Evolutionary conservation across 2,888 invertebrate species (phyloP).

Genomic region (Colostygia pectinataria): DNA sequence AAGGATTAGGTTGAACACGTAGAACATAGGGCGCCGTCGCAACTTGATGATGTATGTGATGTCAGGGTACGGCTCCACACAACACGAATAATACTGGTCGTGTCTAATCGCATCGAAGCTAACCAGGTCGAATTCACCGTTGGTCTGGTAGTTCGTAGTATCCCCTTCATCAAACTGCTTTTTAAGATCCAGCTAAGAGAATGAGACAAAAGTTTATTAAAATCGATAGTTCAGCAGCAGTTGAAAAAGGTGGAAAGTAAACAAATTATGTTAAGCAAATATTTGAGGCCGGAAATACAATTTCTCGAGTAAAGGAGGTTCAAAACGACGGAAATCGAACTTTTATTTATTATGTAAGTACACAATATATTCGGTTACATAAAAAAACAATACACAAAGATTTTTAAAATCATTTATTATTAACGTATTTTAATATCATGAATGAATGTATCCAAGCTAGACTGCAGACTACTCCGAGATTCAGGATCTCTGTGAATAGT

Average conservation of each 20-base stretch:
- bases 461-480: constrained; percentile 24
- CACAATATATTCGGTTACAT: no score
- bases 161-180: constrained; percentile 92
- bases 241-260: not conserved
- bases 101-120: constrained; percentile 89
- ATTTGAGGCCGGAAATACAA: constrained; percentile 6
- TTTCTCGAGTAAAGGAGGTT: constrained; percentile 5
- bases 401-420: not conserved
- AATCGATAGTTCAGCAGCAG: not conserved
- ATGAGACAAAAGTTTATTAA: not conserved
- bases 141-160: constrained; percentile 94
- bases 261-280: constrained; percentile 11
- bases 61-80: constrained; percentile 92
- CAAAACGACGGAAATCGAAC: constrained; percentile 2
- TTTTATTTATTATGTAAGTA: not conserved
- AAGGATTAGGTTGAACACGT: constrained; percentile 92
- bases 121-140: constrained; percentile 93
- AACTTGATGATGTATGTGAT: constrained; percentile 91
- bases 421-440: constrained; percentile 28
- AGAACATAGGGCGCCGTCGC: constrained; percentile 90
- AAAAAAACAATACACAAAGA: not conserved
- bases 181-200: constrained; percentile 86
- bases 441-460: constrained; percentile 39
- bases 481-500: constrained; percentile 14
- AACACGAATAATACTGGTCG: constrained; percentile 90